Percentiles rank a stretch among this genome's conserved stretches.
These are phyloP conservation scores for Aphaenogaster rudis DNA, from an alignment of 1,140 invertebrate species.

Conservation along the genomic window DNA sequence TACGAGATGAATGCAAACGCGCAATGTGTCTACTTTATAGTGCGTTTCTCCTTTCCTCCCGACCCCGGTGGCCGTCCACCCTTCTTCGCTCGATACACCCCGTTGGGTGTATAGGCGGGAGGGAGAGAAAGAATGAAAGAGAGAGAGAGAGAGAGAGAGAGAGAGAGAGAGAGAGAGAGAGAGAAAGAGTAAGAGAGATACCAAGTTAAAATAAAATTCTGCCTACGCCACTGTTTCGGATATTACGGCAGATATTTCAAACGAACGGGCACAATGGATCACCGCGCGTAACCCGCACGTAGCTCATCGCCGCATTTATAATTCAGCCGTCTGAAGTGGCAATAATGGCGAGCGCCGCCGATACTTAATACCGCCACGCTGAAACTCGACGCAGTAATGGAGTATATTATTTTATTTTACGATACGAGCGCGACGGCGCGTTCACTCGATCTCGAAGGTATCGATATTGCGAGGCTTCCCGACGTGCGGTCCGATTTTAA, in stretches of 20 bases:
- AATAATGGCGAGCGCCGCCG: constrained; percentile 66
- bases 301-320: constrained; percentile 73
- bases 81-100: constrained; percentile 65
- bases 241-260: constrained; percentile 76
- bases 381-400: constrained; percentile 64
- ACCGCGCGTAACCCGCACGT: constrained; percentile 22
- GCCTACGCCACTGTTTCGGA: constrained; percentile 70
- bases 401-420: constrained; percentile 66
- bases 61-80: not conserved
- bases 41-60: constrained; percentile 52
- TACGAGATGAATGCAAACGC: constrained; percentile 68
- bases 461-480: constrained; percentile 46
- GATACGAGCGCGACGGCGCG: constrained; percentile 34
- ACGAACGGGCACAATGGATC: constrained; percentile 41
- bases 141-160: not conserved
- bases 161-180: not conserved
- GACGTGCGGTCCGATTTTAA: constrained; percentile 53
- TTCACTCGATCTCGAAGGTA: constrained; percentile 46
- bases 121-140: not conserved
- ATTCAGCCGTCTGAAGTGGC: constrained; percentile 72
- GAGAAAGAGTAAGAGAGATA: not conserved
- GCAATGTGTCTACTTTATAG: constrained; percentile 70
- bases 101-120: not conserved
- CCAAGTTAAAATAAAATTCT: constrained; percentile 73
- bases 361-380: constrained; percentile 69